Percentiles rank a stretch among this genome's conserved stretches.
Evolutionary conservation across 2,888 invertebrate species (phyloP).

Genomic region (Platycheirus albimanus): DNA sequence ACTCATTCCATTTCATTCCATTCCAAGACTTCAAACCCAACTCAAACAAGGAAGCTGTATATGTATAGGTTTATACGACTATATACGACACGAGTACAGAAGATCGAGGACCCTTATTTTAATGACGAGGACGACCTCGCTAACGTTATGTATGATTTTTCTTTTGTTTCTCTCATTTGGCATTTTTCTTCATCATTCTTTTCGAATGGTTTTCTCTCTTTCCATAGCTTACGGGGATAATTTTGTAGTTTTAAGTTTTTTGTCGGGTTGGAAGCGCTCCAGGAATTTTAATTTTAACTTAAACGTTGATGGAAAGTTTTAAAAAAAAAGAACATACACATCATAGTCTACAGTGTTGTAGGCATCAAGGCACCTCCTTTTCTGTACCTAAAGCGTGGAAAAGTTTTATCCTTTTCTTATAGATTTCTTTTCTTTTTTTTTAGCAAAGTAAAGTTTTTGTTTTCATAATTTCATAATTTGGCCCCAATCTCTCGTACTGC

Average conservation of each 20-base stretch:
- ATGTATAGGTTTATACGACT: no score
- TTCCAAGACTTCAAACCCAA: no score
- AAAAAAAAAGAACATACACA: constrained; percentile 15
- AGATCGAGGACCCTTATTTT: constrained; percentile 71
- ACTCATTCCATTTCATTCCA: background rate
- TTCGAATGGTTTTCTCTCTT: constrained; percentile 59
- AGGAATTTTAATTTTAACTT: constrained; percentile 71
- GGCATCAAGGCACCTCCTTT: background rate
- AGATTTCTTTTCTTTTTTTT: constrained; percentile 14
- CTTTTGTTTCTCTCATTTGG: constrained; percentile 68
- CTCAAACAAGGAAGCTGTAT: no score
- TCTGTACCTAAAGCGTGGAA: constrained; percentile 23
- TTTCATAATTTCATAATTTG: constrained; percentile 67
- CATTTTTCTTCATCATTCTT: constrained; percentile 69
- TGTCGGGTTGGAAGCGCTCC: constrained; percentile 63
- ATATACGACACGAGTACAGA: background rate
- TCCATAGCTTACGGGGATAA: constrained; percentile 63
- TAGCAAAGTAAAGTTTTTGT: constrained; percentile 45
- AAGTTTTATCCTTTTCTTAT: constrained; percentile 60
- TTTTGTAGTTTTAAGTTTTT: constrained; percentile 71
- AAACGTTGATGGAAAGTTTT: constrained; percentile 37
- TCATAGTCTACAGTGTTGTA: background rate
- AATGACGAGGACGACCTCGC: constrained; percentile 70
- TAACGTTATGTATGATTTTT: constrained; percentile 66
- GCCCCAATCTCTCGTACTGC: constrained; percentile 62